Evolutionary conservation across 2,888 invertebrate genomes (phyloP), one percentile per base, ranked within the genome.

Genomic region (Pemphredon lugubris): DNA sequence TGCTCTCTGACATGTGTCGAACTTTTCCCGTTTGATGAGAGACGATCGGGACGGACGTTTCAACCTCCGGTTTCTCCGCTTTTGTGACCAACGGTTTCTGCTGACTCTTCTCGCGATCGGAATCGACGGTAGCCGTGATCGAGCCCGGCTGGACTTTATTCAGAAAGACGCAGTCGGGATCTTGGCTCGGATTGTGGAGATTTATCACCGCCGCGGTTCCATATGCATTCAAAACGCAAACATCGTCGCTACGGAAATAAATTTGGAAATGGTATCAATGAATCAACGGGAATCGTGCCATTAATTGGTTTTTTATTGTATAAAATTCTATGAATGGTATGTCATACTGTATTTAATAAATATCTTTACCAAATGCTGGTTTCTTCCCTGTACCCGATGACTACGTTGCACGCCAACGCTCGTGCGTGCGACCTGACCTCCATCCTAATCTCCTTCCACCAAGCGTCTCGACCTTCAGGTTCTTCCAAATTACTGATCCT

Each of bases 381-480:
- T 30, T 94, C 93, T 91, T 99, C 99, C n/a, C 93, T 92, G 90
- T 99, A 99, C 0, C 97, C 98, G 39, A 99, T 91, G 47, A 99
- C 97, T 3, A 97, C 97, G 89, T 98, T 97, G 85, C 99, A 99
- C 9, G 96, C 95, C 73, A 99, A 91, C 0, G 97, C 96, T 37
- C 97, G 92, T 3, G 97, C 96, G 89, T 99, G 98, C 2, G 98
- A 97, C 0, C 98, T 92, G 63, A 99, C 95, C 92, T 99, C 99
- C 89, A 97, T 97, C 51, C 99, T 91, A 20, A 99, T 92, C 90
- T 99, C 98, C 0, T 96, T 96, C 98, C 99, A 99, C 98, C 98
- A 98, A 1, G 95, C 95, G 84, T 98, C 98, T 40, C 98, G 92
- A 2, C 96, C 95, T 86, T 97, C 97, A 13, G 96, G 96, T 88